Evolutionary conservation across 2,888 invertebrate species (phyloP).

Genomic region (Hirtodrosophila histrioides): DNA sequence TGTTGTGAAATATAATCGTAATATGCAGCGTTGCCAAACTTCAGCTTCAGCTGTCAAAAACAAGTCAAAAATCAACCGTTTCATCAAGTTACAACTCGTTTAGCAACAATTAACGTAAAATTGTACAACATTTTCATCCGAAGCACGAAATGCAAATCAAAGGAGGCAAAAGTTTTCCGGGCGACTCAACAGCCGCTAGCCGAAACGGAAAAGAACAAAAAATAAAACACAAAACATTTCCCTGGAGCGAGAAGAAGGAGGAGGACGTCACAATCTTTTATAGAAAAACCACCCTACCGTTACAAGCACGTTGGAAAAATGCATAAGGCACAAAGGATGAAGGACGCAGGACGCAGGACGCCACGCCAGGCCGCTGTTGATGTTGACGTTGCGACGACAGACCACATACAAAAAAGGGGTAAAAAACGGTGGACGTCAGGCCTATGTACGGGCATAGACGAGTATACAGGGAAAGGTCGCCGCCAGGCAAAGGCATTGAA

Average conservation of each 20-base stretch:
- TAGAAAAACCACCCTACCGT: conserved; percentile 51
- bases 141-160: conserved; percentile 58
- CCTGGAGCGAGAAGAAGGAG: neutral
- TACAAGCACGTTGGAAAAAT: conserved; percentile 32
- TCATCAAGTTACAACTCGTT: conserved; percentile 46
- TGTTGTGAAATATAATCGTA: conserved; percentile 36
- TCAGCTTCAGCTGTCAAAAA: conserved; percentile 43
- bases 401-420: conserved; percentile 41
- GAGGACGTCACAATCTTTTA: conserved; percentile 19
- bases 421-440: conserved; percentile 31
- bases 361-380: conserved; percentile 23
- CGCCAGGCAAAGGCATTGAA: conserved; percentile 57
- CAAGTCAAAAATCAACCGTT: conserved; percentile 47
- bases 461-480: conserved; percentile 42
- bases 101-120: conserved; percentile 66
- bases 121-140: conserved; percentile 32
- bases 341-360: conserved; percentile 29
- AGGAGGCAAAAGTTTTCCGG: conserved; percentile 41
- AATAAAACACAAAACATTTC: conserved; percentile 7
- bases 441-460: conserved; percentile 22
- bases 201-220: conserved; percentile 34
- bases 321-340: conserved; percentile 47
- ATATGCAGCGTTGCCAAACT: conserved; percentile 56
- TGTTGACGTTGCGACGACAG: conserved; percentile 62
- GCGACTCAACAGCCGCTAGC: conserved; percentile 30